Conservation (phyloP, 2,888 invertebrate genomes). For the Hypolimnas misippus region DNA sequence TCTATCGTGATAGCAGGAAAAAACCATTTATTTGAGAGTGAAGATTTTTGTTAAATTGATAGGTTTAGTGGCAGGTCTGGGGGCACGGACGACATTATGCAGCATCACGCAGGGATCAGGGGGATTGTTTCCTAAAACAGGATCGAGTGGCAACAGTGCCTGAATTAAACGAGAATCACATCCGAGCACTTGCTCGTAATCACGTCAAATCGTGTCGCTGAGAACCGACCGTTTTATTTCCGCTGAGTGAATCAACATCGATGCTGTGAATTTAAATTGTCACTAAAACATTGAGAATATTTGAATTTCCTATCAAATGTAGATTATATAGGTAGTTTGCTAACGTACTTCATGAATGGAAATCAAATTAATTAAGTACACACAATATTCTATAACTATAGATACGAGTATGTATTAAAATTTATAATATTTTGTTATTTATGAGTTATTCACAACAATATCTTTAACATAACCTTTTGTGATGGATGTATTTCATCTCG, state of each 20-base stretch:
- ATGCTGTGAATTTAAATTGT: conserved; percentile 5
- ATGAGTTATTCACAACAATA: too few relatives aligned
- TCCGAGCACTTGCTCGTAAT: conserved; percentile 45
- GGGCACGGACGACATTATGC: conserved; percentile 74
- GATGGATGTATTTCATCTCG: too few relatives aligned
- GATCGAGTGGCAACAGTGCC: conserved; percentile 67
- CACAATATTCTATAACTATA: too few relatives aligned
- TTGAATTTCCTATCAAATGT: not conserved
- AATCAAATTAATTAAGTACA: too few relatives aligned
- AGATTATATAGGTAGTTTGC: too few relatives aligned
- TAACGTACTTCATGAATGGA: too few relatives aligned
- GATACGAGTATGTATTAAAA: too few relatives aligned
- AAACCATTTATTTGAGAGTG: conserved; percentile 37
- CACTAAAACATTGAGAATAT: not conserved
- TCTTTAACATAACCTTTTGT: too few relatives aligned
- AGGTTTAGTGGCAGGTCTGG: conserved; percentile 58
- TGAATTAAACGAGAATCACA: conserved; percentile 66
- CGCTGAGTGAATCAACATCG: conserved; percentile 10
- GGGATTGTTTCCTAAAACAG: conserved; percentile 80
- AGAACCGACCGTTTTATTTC: conserved; percentile 32
- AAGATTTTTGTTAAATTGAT: conserved; percentile 68
- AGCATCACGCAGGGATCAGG: conserved; percentile 79
- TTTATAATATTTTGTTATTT: too few relatives aligned
- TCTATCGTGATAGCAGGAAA: conserved; percentile 14
- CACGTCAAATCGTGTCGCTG: conserved; percentile 37